Evolutionary conservation across 2,888 invertebrate genomes (phyloP).

Genomic region (Lycocerus yunnanus): DNA sequence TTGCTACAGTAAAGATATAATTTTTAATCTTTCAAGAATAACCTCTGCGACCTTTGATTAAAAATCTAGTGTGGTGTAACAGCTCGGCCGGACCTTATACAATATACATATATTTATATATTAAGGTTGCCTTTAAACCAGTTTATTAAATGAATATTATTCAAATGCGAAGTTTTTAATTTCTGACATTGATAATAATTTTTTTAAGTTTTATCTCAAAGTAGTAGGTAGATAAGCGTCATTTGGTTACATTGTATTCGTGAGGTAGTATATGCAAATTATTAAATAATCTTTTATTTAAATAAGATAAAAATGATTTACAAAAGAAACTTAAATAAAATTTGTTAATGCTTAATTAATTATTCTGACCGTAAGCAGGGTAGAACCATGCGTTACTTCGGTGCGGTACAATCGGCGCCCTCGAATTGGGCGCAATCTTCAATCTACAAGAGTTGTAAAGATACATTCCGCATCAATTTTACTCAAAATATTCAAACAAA

Average conservation of each 20-base stretch:
- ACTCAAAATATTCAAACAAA: too few species aligned
- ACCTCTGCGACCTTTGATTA: neutral
- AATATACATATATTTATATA: neutral
- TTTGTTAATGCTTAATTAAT: too few species aligned
- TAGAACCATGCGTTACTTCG: too few species aligned
- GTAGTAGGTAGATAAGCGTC: neutral
- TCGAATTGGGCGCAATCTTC: too few species aligned
- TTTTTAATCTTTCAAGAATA: neutral
- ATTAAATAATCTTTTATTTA: neutral
- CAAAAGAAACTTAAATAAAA: neutral
- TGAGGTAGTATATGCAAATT: neutral
- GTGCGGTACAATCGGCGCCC: too few species aligned
- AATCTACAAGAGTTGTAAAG: too few species aligned
- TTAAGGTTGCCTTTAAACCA: neutral
- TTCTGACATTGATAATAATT: neutral
- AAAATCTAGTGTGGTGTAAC: neutral
- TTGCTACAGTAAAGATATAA: neutral
- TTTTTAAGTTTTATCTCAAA: neutral
- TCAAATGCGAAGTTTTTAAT: neutral
- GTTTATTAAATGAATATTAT: neutral
- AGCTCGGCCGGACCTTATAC: neutral
- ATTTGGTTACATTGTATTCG: neutral
- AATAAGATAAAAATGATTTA: neutral
- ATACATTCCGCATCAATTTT: too few species aligned
- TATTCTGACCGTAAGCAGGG: too few species aligned